These are phyloP conservation scores for Chelon labrosus DNA, from an alignment of 2,797 vertebrate species.

Conservation along the genomic window DNA sequence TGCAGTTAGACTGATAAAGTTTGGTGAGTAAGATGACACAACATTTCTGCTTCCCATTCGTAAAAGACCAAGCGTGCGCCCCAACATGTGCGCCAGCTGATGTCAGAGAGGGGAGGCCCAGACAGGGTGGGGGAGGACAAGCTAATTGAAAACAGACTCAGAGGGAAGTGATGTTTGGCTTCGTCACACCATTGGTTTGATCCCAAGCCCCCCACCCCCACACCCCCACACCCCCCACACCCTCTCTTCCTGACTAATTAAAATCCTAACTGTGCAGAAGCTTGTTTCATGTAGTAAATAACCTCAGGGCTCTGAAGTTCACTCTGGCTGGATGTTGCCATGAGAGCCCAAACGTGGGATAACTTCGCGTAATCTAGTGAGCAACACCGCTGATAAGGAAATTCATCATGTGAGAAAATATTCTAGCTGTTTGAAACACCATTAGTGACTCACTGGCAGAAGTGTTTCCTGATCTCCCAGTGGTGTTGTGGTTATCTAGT, in stretches of 20 bases:
- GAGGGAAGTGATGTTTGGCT: constrained; percentile 70
- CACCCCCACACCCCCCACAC: not conserved
- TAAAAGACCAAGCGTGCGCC: constrained; percentile 33
- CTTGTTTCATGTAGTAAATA: constrained; percentile 3
- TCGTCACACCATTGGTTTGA: constrained; percentile 52
- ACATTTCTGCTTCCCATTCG: constrained; percentile 37
- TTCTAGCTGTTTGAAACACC: constrained; percentile 4
- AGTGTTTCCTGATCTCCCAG: not conserved
- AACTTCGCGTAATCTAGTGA: constrained; percentile 30
- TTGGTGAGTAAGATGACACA: not conserved
- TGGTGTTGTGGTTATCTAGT: constrained; percentile 13
- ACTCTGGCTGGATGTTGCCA: not conserved
- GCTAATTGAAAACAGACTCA: constrained; percentile 75
- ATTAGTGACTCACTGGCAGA: constrained; percentile 39
- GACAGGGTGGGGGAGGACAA: constrained; percentile 72
- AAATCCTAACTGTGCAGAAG: not conserved
- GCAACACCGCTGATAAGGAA: constrained; percentile 27
- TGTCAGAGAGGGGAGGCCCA: constrained; percentile 60
- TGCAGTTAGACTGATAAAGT: not conserved
- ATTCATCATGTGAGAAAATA: constrained; percentile 54
- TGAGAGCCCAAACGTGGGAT: constrained; percentile 6
- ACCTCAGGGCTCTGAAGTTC: not conserved
- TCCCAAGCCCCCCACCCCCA: not conserved
- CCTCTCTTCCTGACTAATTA: constrained; percentile 48
- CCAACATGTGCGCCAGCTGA: constrained; percentile 45